Base-by-base conservation (phyloP, 2,888 invertebrate species). In the Ennomos fuscantarius region DNA sequence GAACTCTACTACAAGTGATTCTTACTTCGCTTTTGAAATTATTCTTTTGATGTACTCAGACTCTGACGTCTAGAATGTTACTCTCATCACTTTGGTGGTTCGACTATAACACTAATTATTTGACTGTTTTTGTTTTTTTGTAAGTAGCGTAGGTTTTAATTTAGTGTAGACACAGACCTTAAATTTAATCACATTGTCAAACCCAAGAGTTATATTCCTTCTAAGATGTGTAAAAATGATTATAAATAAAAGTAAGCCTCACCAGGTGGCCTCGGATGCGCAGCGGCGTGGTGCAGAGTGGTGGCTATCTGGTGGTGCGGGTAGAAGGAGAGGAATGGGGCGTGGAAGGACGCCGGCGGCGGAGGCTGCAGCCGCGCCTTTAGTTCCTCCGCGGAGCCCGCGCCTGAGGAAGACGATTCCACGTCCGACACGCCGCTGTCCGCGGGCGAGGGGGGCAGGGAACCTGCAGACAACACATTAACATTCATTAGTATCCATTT, bases 341-440 rank as follows among this genome's bases (percentile, higher is more conserved):
- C 72, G 78, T 90, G 90, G 86, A 93, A 93, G 62, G 92, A 88
- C 66, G 89, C 81, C 9, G 89, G 88, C 48, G 92, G 91, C 63
- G 95, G 94, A 57, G 96, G 96, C 86, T 97, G 97, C 72, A 97
- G 94, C 69, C 97, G 94, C 56, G 97, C 96, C 92, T 97, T 97
- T 79, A 97, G 93, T 89, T 97, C 97, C 86, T 98, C 96, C 60
- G 94, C 95, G 15, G 94, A 94, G 53, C 95, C 95, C 8, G 95
- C 96, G 63, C 96, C 95, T 41, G 95, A 95, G 73, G 97, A 98
- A 66, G 98, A 98, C 72, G 98, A 98, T 92, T 99, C 99, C 76
- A 99, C 98, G 90, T 99, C 99, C 58, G 98, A 98, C 50, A 99
- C 98, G 63, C 99, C 99, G 84, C 98, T 98, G 93, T 99, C 99